Base-by-base conservation (phyloP, 2,113 vertebrate species). In the Alosa alosa region DNA sequence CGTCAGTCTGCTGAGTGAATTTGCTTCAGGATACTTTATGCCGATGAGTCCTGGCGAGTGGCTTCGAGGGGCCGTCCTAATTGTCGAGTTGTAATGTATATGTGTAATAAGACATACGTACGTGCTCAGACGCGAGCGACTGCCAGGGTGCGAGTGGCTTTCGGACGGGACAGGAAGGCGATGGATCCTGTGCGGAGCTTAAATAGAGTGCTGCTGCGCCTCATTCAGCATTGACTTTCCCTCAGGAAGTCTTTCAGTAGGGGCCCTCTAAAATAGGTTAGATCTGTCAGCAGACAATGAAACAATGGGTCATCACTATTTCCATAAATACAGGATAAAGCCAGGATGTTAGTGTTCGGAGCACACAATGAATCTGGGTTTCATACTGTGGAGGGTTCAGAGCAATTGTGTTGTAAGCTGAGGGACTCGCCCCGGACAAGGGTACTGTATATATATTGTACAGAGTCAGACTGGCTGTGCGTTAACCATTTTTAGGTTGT, bases 241-340 rank as follows among this genome's bases (percentile, higher is more conserved):
- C 83, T 75, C 89, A 92, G 92, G 94, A 95, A 92, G 91, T 90
- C 25, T 44, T 90, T 86, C 84, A 57, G 88, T 91, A 91, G 92
- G 72, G 92, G 91, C 92, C 89, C 89, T 91, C 90, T 89, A 89
- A 91, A 91, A 88, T 88, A 89, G 90, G 64, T 86, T 44, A 84
- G 84, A 36, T 44, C 84, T 91, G 86, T 87, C 50, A 85, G n/a
- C 82, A 87, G 88, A 94, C 93, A 95, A 94, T 93, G 83, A 93
- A 92, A 94, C 93, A 93, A 93, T 94, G 86, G 92, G 86, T 87
- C 88, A 90, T 88, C 87, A 85, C 82, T 52, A 49, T 75, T 90
- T 86, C 89, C 90, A 88, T 92, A 91, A 91, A 90, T 89, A 88
- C 86, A 92, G 90, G 91, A 90, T 91, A 92, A 94, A 92, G 86